Base-by-base conservation (phyloP, 2,888 invertebrate genomes). In the Aspidapion aeneum region DNA sequence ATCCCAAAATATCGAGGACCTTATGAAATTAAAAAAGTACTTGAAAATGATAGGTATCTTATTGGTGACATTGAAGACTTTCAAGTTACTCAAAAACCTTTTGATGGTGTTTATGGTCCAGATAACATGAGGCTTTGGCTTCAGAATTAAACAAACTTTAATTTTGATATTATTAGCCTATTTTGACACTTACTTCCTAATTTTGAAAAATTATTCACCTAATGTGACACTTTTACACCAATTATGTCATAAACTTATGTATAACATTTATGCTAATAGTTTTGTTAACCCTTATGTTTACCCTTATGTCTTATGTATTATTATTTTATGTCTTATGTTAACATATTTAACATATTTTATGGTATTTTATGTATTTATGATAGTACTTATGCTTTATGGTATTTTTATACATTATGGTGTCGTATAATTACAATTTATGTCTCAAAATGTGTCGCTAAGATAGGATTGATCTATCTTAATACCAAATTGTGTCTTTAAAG, bases 31-130 rank as follows among this genome's bases (percentile, higher is more conserved):
- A 65, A 62, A 58, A 64, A 68, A 35, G 58, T 69, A n/a, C 61
- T 71, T 58, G 64, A 52, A 22, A 67, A 71, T 59, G 71, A 71
- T 63, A 58, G 73, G 54, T 73, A 73, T 65, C 19, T 63, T 7
- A 35, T 35, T 7, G 35, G 12, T 35, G 35, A 35, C 35, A 35
- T 35, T 35, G 35, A 35, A 16, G 60, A 62, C 19, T 66, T 66
- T 58, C 68, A 67, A 59, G 19, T 67, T 9, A 67, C 69, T 3
- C 66, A 68, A 60, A 66, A 20, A n/a, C 63, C 64, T 19, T 66
- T 59, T 51, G 63, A 66, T 58, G 65, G 66, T 9, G 56, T 67
- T 21, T 60, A 12, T 52, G 51, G 61, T 7, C 58, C 69, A 2
- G 66, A 62, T 21, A 57, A 64, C 60, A 58, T 62, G 16, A 9